Evolutionary conservation across 2,888 invertebrate species (phyloP).

Genomic region (Agriopis leucophaearia): DNA sequence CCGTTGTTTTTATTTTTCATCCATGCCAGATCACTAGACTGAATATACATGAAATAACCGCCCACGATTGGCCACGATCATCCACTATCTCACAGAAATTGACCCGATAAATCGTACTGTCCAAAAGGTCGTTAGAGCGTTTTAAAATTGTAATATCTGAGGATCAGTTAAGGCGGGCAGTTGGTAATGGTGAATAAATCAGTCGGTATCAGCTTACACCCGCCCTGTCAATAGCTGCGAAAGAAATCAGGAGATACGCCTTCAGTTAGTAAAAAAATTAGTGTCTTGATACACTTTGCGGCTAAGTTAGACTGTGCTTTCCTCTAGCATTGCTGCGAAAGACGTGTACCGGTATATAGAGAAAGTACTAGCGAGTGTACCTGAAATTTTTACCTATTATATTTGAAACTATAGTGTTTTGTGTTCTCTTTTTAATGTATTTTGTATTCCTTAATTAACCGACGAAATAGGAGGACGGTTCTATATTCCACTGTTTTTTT

Average conservation of each 20-base stretch:
- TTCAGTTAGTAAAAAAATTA: not conserved
- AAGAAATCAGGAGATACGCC: constrained; percentile 57
- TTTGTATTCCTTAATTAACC: no score
- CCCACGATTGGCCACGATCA: not conserved
- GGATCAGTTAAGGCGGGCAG: constrained; percentile 75
- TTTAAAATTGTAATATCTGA: constrained; percentile 52
- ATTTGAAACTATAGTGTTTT: no score
- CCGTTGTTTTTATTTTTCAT: no score
- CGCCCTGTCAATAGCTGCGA: constrained; percentile 77
- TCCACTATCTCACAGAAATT: constrained; percentile 9
- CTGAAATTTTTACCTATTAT: no score
- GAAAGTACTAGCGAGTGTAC: no score
- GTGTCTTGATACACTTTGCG: not conserved
- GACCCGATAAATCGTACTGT: constrained; percentile 25
- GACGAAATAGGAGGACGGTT: no score
- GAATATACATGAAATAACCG: not conserved
- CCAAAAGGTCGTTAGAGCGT: constrained; percentile 47
- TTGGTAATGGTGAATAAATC: constrained; percentile 83
- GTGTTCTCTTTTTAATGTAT: no score
- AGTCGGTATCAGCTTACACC: constrained; percentile 74
- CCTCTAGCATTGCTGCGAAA: no score
- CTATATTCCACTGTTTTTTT: no score
- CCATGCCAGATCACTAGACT: not conserved
- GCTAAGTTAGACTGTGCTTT: no score
- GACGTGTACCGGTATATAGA: no score